Evolutionary conservation across 92 coral and sea anemone species (phyloP).

Genomic region (Chrysogorgia sp.): DNA sequence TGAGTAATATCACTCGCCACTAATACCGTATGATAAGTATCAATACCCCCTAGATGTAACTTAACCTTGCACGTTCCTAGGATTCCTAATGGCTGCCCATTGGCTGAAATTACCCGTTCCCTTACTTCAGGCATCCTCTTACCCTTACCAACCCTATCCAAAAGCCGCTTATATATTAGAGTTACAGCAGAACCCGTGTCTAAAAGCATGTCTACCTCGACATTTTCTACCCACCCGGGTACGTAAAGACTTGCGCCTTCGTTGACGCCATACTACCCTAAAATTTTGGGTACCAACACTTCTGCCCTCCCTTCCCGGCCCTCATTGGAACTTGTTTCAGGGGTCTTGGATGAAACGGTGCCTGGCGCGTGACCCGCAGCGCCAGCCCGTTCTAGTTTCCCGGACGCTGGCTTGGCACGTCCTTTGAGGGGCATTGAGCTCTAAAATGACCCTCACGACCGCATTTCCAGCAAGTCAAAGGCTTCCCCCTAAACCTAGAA

Average conservation of each 20-base stretch:
- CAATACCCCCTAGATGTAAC: slow-evolving; percentile 22
- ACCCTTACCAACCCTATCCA: not conserved
- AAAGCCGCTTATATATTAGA: too few species aligned
- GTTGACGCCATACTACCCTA: slow-evolving; percentile 46
- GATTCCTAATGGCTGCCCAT: too few species aligned
- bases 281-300: not conserved
- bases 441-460: too few species aligned
- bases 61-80: too few species aligned
- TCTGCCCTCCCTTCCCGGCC: not conserved
- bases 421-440: too few species aligned
- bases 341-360: slow-evolving; percentile 10
- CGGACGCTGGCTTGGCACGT: too few species aligned
- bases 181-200: slow-evolving; percentile 57
- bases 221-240: slow-evolving; percentile 42
- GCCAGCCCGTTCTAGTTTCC: too few species aligned
- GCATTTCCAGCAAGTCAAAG: too few species aligned
- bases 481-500: too few species aligned
- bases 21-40: slow-evolving; percentile 28
- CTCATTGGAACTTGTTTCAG: too few species aligned
- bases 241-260: slow-evolving; percentile 48
- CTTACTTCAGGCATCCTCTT: slow-evolving; percentile 3
- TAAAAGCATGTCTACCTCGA: slow-evolving; percentile 33
- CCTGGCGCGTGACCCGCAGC: slow-evolving; percentile 27
- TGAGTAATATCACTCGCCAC: too few species aligned
- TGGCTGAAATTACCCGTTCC: slow-evolving; percentile 49